These are phyloP conservation scores for Sclerurus mexicanus DNA, from an alignment of 2,113 vertebrate genomes.

Conservation along the genomic window DNA sequence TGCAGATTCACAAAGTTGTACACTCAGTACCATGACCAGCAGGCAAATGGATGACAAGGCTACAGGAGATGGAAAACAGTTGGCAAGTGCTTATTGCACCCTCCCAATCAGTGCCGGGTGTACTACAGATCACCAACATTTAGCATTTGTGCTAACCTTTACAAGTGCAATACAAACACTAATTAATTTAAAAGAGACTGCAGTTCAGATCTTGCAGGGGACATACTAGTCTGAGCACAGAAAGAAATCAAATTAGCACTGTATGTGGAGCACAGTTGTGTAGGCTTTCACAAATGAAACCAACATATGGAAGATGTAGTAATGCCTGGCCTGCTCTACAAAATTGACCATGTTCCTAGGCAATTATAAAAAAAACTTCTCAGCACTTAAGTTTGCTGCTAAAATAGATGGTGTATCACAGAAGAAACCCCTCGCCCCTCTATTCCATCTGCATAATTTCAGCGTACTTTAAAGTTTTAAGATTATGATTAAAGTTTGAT, in stretches of 20 bases:
- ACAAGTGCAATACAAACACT: not conserved
- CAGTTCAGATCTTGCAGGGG: not conserved
- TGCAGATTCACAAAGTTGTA: not conserved
- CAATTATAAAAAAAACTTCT: not conserved
- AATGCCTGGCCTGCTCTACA: not conserved
- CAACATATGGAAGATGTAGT: slow-evolving; percentile 27
- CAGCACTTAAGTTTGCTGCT: not conserved
- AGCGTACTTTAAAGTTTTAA: not conserved
- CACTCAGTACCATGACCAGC: not conserved
- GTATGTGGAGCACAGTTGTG: not conserved
- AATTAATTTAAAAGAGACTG: not conserved
- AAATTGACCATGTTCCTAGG: not conserved
- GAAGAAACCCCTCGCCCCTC: not conserved
- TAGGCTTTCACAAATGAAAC: not conserved
- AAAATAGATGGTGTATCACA: not conserved
- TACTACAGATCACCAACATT: not conserved
- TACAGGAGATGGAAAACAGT: not conserved
- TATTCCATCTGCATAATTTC: not conserved
- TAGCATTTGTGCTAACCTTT: slow-evolving; percentile 23
- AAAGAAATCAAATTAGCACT: not conserved
- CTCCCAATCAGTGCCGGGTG: not conserved
- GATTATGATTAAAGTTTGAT: not conserved
- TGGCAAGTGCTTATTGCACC: not conserved
- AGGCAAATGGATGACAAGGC: not conserved
- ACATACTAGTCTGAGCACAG: not conserved